Evolutionary conservation across 2,113 vertebrate species (phyloP).

Genomic region (Mesocricetus auratus): DNA sequence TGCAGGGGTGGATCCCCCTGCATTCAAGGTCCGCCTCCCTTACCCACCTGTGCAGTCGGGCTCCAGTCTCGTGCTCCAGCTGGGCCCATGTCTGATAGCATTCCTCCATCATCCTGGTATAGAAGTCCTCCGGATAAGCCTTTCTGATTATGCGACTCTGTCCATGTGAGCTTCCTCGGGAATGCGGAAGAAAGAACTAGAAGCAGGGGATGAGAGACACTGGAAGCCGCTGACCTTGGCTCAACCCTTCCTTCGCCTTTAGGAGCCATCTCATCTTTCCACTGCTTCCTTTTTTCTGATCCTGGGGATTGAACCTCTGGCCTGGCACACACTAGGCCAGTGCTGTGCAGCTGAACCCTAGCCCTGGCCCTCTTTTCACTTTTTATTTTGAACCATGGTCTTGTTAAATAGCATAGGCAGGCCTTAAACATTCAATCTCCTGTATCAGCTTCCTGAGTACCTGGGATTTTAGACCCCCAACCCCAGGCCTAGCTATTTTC

Average conservation of each 20-base stretch:
- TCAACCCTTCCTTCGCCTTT: background rate
- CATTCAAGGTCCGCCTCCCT: background rate
- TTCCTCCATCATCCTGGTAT: constrained; percentile 92
- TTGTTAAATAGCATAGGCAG: background rate
- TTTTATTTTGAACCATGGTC: background rate
- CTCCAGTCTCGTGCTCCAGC: constrained; percentile 89
- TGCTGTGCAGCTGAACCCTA: background rate
- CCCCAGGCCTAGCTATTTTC: background rate
- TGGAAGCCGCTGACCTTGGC: background rate
- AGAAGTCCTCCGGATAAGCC: constrained; percentile 88
- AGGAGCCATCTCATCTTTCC: background rate
- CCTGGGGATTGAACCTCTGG: background rate
- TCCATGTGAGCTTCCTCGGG: constrained; percentile 95
- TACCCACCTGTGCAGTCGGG: constrained; percentile 89
- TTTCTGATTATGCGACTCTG: constrained; percentile 94
- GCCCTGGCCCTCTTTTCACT: background rate
- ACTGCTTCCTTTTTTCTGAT: background rate
- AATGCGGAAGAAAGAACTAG: constrained; percentile 94
- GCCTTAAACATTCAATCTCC: background rate
- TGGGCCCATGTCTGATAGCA: constrained; percentile 90
- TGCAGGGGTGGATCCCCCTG: rapidly evolving
- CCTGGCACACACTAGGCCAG: background rate
- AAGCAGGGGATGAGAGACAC: constrained; percentile 21
- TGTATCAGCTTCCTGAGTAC: background rate
- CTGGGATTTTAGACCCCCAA: background rate